Evolutionary conservation across 37 sponge, comb jelly and placozoan genomes (phyloP).

Genomic region (Agelas oroides): DNA sequence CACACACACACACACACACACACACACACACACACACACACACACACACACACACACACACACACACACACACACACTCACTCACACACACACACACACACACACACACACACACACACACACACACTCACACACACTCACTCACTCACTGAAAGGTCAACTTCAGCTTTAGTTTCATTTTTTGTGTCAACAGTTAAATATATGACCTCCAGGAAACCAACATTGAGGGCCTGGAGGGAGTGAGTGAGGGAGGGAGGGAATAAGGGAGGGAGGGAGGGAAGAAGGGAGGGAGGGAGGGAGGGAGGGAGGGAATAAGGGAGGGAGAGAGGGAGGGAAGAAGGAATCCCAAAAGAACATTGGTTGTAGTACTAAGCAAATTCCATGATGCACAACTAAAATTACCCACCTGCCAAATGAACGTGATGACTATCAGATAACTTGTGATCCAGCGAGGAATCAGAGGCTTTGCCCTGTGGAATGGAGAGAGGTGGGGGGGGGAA

Average conservation of each 20-base stretch:
- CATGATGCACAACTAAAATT: no score
- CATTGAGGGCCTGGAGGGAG: constrained; percentile 19
- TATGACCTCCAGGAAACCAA: constrained; percentile 40
- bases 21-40: constrained; percentile 2
- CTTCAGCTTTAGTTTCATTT: background rate
- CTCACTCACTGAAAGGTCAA: constrained; percentile 12
- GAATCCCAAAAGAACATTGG: no score
- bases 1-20: constrained; percentile 30
- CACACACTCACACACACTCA: no score
- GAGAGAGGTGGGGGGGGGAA: background rate
- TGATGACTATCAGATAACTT: constrained; percentile 64
- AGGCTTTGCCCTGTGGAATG: background rate
- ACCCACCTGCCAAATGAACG: constrained; percentile 61
- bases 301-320: background rate
- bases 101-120: constrained; percentile 53
- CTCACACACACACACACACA: constrained; percentile 37
- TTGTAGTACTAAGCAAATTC: no score
- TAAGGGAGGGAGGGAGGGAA: constrained; percentile 1
- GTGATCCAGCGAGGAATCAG: constrained; percentile 71
- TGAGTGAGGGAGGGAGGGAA: background rate
- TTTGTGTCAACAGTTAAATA: background rate
- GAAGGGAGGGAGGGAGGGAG: no score
- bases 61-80: background rate
- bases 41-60: background rate
- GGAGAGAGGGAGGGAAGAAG: constrained; percentile 18